Conservation (phyloP, 2,113 vertebrate genomes). For the Meleagris gallopavo region DNA sequence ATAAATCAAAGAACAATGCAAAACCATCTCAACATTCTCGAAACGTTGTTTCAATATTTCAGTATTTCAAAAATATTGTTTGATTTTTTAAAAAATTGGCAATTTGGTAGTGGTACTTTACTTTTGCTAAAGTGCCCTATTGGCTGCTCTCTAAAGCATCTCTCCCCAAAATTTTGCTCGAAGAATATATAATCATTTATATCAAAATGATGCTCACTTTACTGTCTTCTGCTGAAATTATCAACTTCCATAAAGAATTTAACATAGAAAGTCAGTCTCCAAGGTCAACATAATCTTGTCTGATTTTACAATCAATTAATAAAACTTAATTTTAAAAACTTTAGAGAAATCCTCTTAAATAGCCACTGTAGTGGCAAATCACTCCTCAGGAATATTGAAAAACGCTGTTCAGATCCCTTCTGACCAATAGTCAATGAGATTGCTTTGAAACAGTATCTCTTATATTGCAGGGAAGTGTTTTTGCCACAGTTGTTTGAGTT, state of each 20-base stretch:
- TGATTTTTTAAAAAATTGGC: neutral
- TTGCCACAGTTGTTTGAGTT: neutral
- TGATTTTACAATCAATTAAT: slow-evolving; percentile 24
- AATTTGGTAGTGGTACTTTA: neutral
- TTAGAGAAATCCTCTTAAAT: neutral
- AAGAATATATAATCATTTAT: slow-evolving; percentile 1
- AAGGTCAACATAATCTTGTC: neutral
- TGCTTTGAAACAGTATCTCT: neutral
- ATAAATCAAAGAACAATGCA: neutral
- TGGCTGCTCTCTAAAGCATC: neutral
- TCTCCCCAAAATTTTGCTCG: neutral
- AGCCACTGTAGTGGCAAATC: neutral
- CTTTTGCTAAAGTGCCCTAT: neutral
- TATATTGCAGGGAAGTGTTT: neutral
- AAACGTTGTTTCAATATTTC: neutral
- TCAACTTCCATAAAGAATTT: neutral
- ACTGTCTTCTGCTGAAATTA: neutral
- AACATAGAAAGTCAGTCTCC: neutral
- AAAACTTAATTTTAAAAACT: slow-evolving; percentile 18
- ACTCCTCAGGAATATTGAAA: neutral
- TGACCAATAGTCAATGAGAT: neutral
- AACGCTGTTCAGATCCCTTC: neutral
- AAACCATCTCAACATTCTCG: neutral
- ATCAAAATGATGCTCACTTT: neutral
- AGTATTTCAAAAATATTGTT: neutral